phyloP scores from a whole-genome alignment of 2,888 invertebrate genomes.

The Xanthorhoe designata region DNA sequence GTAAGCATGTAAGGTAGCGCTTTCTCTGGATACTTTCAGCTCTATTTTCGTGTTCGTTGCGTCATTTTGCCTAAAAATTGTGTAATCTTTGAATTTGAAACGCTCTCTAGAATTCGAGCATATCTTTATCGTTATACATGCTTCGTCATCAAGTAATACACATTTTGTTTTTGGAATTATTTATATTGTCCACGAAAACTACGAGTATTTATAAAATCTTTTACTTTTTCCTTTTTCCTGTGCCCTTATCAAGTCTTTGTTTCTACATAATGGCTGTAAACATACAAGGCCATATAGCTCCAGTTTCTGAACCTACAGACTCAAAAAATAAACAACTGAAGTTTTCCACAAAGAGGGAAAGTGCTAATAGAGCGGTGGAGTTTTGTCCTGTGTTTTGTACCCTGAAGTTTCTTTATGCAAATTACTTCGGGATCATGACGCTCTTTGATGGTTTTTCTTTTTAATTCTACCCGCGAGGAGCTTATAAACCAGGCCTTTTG shows the following conservation, averaged over 20 bases:
- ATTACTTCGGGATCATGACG: slow-evolving; percentile 54
- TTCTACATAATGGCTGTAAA: neutral
- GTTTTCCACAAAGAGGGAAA: slow-evolving; percentile 45
- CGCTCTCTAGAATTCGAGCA: neutral
- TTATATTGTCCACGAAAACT: neutral
- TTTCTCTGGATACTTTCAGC: slow-evolving; percentile 11
- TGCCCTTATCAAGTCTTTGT: neutral
- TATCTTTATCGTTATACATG: neutral
- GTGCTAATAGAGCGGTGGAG: slow-evolving; percentile 53
- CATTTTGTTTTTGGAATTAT: neutral
- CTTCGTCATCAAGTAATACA: neutral
- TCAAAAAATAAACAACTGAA: slow-evolving; percentile 41
- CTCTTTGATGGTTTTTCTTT: slow-evolving; percentile 53
- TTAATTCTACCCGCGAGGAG: slow-evolving; percentile 44
- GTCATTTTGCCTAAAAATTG: slow-evolving; percentile 4
- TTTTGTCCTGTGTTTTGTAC: slow-evolving; percentile 38
- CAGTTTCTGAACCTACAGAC: slow-evolving; percentile 9
- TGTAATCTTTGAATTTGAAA: neutral
- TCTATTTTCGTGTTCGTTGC: slow-evolving; percentile 13
- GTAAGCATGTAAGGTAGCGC: slow-evolving; percentile 18
- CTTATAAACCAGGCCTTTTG: slow-evolving; percentile 4
- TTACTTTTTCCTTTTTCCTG: slow-evolving; percentile 5
- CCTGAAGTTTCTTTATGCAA: slow-evolving; percentile 54
- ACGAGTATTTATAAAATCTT: neutral
- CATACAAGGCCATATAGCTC: neutral